Percentiles rank a stretch among this genome's conserved stretches.
phyloP scores from a whole-genome alignment of 2,113 vertebrate species.

The Camelus dromedarius region DNA sequence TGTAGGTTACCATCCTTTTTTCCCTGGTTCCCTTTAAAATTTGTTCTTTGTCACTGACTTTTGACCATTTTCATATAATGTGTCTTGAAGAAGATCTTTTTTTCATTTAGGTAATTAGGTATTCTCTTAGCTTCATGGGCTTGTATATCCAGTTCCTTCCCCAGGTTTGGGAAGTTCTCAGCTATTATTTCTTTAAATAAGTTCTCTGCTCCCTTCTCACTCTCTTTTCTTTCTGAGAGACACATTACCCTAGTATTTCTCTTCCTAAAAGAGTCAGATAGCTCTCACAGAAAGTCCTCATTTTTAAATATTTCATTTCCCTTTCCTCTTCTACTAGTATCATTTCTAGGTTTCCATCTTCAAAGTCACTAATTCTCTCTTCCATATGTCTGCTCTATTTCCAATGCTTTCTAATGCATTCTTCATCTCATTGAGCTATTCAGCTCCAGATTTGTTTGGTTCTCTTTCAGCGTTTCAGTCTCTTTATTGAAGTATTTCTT shows the following conservation, averaged over 20 bases:
- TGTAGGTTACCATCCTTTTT: background rate
- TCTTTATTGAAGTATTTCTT: background rate
- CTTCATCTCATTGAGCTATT: background rate
- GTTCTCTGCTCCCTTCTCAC: background rate
- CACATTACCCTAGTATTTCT: background rate
- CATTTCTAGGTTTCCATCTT: background rate
- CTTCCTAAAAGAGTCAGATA: background rate
- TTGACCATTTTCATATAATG: background rate
- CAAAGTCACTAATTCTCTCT: background rate
- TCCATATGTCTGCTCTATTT: background rate
- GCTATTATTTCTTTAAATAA: background rate
- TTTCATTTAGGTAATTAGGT: background rate
- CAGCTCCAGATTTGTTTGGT: background rate
- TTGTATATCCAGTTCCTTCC: background rate
- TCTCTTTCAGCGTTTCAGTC: background rate
- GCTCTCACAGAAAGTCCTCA: background rate
- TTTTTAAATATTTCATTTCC: background rate
- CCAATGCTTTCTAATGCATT: background rate
- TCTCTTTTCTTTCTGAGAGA: background rate
- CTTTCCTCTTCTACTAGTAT: background rate
- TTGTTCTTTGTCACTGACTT: background rate
- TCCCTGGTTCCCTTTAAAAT: background rate
- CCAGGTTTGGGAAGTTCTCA: background rate
- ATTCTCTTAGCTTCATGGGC: background rate
- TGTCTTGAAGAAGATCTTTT: background rate